Evolutionary conservation across 2,797 vertebrate genomes (phyloP).

Genomic region (Uromys caudimaculatus): DNA sequence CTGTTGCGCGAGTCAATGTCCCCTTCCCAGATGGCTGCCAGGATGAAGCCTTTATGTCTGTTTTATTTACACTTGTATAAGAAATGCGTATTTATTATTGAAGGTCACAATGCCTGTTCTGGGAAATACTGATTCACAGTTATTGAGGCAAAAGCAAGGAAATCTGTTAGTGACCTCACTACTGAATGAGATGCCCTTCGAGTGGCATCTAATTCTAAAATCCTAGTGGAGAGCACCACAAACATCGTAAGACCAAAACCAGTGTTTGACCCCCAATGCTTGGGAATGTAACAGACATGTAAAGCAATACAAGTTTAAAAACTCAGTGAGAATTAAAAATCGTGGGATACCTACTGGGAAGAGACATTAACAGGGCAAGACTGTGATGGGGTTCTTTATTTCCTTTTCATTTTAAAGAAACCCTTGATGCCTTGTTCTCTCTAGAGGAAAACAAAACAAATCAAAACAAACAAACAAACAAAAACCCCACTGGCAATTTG

Average conservation of each 20-base stretch:
- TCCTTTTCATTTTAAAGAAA: conserved; percentile 60
- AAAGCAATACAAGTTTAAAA: conserved; percentile 8
- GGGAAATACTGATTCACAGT: neutral
- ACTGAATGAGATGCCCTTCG: neutral
- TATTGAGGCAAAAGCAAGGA: neutral
- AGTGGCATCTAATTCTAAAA: neutral
- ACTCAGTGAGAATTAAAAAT: neutral
- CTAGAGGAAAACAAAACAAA: neutral
- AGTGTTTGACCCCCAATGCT: neutral
- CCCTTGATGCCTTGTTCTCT: neutral
- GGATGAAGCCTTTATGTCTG: neutral
- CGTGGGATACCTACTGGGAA: neutral
- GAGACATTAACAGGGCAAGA: neutral
- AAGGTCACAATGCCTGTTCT: neutral
- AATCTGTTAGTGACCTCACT: neutral
- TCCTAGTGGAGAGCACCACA: too few relatives aligned
- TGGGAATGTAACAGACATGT: neutral
- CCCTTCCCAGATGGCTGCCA: neutral
- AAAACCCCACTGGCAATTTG: neutral
- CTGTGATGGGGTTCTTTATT: neutral
- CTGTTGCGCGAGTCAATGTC: neutral
- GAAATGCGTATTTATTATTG: neutral
- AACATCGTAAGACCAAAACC: neutral
- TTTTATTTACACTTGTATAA: neutral
- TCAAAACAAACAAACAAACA: neutral